Percentiles rank a stretch among this genome's conserved stretches.
Evolutionary conservation across 1,140 invertebrate genomes (phyloP).

Genomic region (silkworm (Bombyx mori)): DNA sequence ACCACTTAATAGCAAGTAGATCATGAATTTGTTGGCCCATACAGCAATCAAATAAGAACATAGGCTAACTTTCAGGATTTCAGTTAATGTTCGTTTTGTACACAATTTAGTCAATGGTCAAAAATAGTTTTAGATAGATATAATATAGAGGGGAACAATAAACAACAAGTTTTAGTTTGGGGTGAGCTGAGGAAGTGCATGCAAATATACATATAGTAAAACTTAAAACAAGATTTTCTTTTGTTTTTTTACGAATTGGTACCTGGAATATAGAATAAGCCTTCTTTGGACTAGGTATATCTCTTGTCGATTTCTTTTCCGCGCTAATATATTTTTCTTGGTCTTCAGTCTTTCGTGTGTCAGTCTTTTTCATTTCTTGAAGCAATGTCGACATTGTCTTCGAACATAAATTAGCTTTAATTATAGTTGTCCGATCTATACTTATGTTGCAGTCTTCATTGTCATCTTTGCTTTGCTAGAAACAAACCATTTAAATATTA

Average conservation of each 20-base stretch:
- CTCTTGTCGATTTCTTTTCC: slow-evolving; percentile 42
- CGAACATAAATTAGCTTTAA: slow-evolving; percentile 48
- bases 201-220: background rate
- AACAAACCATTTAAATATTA: slow-evolving; percentile 10
- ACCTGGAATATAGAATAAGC: slow-evolving; percentile 57
- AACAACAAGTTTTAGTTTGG: too few relatives aligned
- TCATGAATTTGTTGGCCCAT: too few relatives aligned
- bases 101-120: too few relatives aligned
- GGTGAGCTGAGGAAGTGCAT: background rate
- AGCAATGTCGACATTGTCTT: slow-evolving; percentile 32
- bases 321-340: slow-evolving; percentile 5
- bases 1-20: too few relatives aligned
- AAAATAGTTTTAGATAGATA: too few relatives aligned
- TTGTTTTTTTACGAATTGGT: slow-evolving; percentile 6
- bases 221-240: background rate
- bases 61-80: too few relatives aligned
- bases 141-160: too few relatives aligned
- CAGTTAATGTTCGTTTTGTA: too few relatives aligned
- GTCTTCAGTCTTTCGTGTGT: slow-evolving; percentile 13
- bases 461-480: slow-evolving; percentile 38
- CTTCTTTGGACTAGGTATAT: slow-evolving; percentile 53
- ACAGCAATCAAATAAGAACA: too few relatives aligned
- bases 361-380: slow-evolving; percentile 19
- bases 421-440: slow-evolving; percentile 40
- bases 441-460: slow-evolving; percentile 26